A percentile compares a stretch with the other conserved stretches of the same genome.
Conservation (phyloP, 2,113 vertebrate genomes). For the Clarias gariepinus region DNA sequence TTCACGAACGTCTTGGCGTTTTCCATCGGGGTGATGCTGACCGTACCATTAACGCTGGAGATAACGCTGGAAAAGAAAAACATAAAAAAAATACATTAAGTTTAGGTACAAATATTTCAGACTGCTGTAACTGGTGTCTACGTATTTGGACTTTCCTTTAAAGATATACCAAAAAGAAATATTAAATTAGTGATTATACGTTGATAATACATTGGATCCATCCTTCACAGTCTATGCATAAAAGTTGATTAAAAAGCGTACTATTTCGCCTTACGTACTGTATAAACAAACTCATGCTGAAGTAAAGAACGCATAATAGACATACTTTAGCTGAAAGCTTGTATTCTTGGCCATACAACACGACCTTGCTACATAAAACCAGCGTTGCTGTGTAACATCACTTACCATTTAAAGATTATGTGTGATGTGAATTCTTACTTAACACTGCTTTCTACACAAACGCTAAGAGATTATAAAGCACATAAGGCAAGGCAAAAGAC, state of each 20-base stretch:
- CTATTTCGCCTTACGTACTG: neutral
- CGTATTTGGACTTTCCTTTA: neutral
- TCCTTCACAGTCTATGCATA: neutral
- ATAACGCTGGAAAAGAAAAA: conserved; percentile 76
- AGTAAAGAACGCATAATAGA: neutral
- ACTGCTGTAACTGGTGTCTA: neutral
- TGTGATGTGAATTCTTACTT: neutral
- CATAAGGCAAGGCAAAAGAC: neutral
- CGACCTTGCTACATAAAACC: neutral
- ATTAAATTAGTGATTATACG: neutral
- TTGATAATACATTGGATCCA: neutral
- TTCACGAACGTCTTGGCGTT: conserved; percentile 91
- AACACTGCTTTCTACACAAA: neutral
- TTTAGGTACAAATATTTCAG: neutral
- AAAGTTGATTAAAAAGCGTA: neutral
- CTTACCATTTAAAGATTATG: neutral
- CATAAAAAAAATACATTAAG: neutral
- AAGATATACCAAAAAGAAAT: neutral
- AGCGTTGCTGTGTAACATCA: neutral
- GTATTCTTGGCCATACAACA: neutral
- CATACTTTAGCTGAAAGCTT: neutral
- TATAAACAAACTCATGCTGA: neutral
- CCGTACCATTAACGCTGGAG: conserved; percentile 73
- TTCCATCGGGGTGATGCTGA: conserved; percentile 79
- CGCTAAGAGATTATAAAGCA: neutral